phyloP scores from a whole-genome alignment of 2,888 invertebrate genomes.

The Microctonus hyperodae region DNA sequence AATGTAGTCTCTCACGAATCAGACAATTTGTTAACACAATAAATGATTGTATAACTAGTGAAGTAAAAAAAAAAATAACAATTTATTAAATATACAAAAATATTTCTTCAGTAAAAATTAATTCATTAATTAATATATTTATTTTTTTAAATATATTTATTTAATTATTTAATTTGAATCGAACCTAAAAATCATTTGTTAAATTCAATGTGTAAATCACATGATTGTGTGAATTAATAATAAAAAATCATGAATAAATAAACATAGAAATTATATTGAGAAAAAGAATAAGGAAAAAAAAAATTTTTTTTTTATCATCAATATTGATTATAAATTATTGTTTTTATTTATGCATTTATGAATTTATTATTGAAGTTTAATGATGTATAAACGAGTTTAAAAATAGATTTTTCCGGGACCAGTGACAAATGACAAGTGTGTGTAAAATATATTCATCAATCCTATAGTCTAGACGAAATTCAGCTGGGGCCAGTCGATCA shows the following conservation, averaged over 20 bases:
- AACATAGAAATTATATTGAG: neutral
- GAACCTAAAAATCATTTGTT: no score
- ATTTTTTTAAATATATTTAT: no score
- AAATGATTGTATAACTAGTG: neutral
- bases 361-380: conserved; percentile 30
- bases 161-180: no score
- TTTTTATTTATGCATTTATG: neutral
- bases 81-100: neutral
- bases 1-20: conserved; percentile 44
- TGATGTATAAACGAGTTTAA: conserved; percentile 31
- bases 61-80: neutral
- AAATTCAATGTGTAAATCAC: no score
- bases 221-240: no score
- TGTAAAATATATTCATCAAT: conserved; percentile 10
- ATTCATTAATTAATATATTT: no score
- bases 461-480: conserved; percentile 20
- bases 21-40: conserved; percentile 38
- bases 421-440: conserved; percentile 32
- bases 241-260: no score
- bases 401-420: conserved; percentile 37
- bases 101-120: no score
- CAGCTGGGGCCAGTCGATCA: neutral
- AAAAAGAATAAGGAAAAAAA: no score
- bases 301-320: no score
- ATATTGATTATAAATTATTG: no score